Evolutionary conservation across 2,797 vertebrate species (phyloP), one percentile per base, ranked within the genome.

Genomic region (Vireo griseus): DNA sequence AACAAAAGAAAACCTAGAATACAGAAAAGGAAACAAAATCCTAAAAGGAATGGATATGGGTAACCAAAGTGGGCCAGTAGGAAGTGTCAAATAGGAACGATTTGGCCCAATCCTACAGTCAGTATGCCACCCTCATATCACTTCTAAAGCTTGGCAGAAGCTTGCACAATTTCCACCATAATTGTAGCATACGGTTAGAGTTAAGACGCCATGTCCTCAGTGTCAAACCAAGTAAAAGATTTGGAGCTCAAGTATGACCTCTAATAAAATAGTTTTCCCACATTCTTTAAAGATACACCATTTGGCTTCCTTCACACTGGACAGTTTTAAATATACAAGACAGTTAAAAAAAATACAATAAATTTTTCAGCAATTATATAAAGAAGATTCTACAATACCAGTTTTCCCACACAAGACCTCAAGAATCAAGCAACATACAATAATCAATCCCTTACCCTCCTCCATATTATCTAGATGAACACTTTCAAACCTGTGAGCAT

Each of bases 161-260:
- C 29, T 35, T 79, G 54, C 16, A 54, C 12, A 26, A 52, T 81
- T 88, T 68, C 74, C 63, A 82, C 10, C 8, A 0, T 10, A 76
- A 31, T 1, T 22, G 3, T 20, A 78, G 67, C 0, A 0, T 42
- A 48, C 66, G 13, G 16, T 45, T n/a, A 35, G 11, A 35, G 8
- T 5, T 61, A 40, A 73, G 31, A 58, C 28, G 63, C 25, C 37
- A 40, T 3, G 14, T 45, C 44, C 18, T 66, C 18, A 12, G 3
- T 16, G 28, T 57, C 40, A 82, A 29, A 48, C 9, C 48, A 71
- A 71, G 29, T 31, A 50, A 73, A 62, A 75, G 40, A 51, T 19
- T 66, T 3, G 55, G 37, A 90, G 40, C 6, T 79, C 25, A 84
- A 69, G 33, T 16, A 62, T 65, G 31, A 89, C 4, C 11, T 80